A percentile compares a stretch with the other conserved stretches of the same genome.
phyloP scores from a whole-genome alignment of 2,888 invertebrate genomes.

The Trissonchulus sp. region DNA sequence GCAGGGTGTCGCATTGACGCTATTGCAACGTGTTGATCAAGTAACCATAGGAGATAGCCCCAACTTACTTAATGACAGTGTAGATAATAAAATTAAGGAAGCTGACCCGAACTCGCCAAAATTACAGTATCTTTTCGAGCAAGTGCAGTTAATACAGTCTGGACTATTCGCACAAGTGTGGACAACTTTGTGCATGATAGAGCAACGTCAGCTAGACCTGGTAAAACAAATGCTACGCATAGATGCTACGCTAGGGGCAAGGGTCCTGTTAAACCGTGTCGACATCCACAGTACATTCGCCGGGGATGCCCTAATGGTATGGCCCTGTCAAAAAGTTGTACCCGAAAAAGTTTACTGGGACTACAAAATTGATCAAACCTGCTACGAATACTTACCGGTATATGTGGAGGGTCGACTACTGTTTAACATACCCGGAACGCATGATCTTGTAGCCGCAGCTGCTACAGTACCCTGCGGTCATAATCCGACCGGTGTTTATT shows the following conservation, averaged over 20 bases:
- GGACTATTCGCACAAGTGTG: too few species aligned
- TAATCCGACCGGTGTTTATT: conserved; percentile 5
- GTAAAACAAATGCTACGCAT: too few species aligned
- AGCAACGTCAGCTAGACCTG: too few species aligned
- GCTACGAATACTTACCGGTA: conserved; percentile 19
- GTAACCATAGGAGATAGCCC: too few species aligned
- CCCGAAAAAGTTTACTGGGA: conserved; percentile 17
- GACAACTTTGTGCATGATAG: too few species aligned
- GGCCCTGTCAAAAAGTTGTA: background rate
- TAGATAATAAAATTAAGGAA: too few species aligned
- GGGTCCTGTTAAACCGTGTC: background rate
- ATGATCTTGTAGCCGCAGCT: background rate
- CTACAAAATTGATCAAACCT: conserved; percentile 8
- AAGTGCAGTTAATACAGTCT: too few species aligned
- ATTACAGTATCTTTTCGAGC: too few species aligned
- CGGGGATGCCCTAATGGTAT: conserved; percentile 19
- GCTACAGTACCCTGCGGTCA: conserved; percentile 12
- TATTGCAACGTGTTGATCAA: too few species aligned
- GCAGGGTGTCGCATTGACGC: too few species aligned
- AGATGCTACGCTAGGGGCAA: conserved; percentile 6
- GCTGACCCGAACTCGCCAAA: too few species aligned
- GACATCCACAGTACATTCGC: conserved; percentile 17
- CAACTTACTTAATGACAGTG: too few species aligned
- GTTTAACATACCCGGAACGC: conserved; percentile 12
- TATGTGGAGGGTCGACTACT: background rate